Percentiles rank a stretch among this genome's conserved stretches.
phyloP scores from a whole-genome alignment of 2,888 invertebrate species.

The Lamellibrachia satsuma region DNA sequence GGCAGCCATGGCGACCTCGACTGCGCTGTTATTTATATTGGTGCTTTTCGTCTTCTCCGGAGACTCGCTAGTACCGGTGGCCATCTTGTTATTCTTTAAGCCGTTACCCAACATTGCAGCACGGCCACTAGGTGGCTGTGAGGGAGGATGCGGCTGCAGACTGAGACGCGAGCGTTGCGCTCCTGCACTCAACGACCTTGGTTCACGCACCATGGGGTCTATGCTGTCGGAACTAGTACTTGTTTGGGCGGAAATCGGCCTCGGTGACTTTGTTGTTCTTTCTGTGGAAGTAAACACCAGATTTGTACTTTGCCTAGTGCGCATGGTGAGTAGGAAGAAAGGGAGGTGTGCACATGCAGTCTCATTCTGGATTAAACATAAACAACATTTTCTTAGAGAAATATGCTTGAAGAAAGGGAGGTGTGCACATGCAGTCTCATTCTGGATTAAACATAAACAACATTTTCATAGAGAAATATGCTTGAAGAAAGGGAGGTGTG shows the following conservation, averaged over 20 bases:
- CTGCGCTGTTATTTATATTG: neutral
- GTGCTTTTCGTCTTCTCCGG: neutral
- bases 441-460: neutral
- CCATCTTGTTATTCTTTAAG: neutral
- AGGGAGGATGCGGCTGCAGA: conserved; percentile 33
- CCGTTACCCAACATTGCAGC: conserved; percentile 13
- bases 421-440: neutral
- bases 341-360: neutral
- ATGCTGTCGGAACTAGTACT: conserved; percentile 21
- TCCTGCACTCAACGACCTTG: conserved; percentile 32
- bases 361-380: neutral
- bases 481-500: neutral
- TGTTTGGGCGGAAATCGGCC: conserved; percentile 28
- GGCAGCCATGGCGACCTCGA: neutral
- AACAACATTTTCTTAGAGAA: neutral
- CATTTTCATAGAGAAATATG: neutral
- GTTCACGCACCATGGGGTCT: conserved; percentile 18
- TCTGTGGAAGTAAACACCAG: neutral
- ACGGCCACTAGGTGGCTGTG: conserved; percentile 30
- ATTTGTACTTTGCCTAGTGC: neutral
- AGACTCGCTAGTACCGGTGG: neutral
- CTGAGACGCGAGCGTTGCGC: conserved; percentile 30
- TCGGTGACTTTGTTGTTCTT: neutral
- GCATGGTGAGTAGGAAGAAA: neutral
- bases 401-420: neutral